Evolutionary conservation across 2,888 invertebrate species (phyloP).

Genomic region (Archips crataeganus): DNA sequence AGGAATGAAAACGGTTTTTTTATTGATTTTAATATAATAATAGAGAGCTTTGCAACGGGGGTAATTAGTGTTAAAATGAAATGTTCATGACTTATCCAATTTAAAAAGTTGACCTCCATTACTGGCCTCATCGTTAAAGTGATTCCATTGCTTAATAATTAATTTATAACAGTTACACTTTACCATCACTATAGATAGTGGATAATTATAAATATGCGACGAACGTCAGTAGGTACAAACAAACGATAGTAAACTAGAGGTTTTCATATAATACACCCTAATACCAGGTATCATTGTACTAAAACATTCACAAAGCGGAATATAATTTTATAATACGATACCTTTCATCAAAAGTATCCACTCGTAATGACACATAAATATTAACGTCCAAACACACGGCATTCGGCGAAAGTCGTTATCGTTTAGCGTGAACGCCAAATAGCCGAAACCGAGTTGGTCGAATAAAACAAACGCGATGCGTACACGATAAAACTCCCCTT

Average conservation of each 20-base stretch:
- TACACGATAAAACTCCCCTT: constrained; percentile 67
- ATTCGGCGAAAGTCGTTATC: constrained; percentile 43
- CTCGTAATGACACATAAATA: constrained; percentile 12
- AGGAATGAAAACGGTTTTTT: too few relatives aligned
- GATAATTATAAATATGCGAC: neutral
- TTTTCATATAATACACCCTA: neutral
- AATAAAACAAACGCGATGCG: constrained; percentile 64
- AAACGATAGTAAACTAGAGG: neutral
- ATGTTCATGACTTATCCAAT: too few relatives aligned
- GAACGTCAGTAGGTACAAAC: neutral
- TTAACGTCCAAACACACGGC: constrained; percentile 29
- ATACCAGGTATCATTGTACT: neutral
- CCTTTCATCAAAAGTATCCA: constrained; percentile 14
- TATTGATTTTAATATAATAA: too few relatives aligned
- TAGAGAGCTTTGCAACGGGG: too few relatives aligned
- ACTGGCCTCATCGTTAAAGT: too few relatives aligned
- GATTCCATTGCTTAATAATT: too few relatives aligned
- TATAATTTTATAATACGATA: constrained; percentile 13
- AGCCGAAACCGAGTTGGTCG: constrained; percentile 65
- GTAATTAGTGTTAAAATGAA: too few relatives aligned
- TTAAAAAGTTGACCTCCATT: too few relatives aligned
- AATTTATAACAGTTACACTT: too few relatives aligned
- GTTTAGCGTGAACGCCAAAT: constrained; percentile 55
- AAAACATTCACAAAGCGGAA: constrained; percentile 5
- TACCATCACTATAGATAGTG: too few relatives aligned